Conservation (phyloP, 2,113 vertebrate genomes). For the Siphamia tubifer region DNA sequence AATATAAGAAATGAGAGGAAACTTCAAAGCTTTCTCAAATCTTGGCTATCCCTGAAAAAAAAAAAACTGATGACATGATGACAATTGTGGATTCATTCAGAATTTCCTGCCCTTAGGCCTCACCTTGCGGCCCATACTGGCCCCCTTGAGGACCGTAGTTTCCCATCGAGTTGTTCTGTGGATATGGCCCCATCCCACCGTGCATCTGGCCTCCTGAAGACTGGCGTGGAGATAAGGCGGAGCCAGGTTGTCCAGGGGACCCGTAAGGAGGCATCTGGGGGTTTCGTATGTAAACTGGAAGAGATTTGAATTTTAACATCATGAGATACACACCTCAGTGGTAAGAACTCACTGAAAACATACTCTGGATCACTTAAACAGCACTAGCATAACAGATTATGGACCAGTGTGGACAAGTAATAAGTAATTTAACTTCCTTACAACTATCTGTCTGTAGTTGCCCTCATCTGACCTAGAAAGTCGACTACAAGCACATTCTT, state of each 20-base stretch:
- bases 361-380: neutral
- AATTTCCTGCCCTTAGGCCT: slow-evolving; percentile 41
- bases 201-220: slow-evolving; percentile 95
- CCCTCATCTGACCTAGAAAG: slow-evolving; percentile 24
- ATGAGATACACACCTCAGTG: neutral
- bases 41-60: slow-evolving; percentile 27
- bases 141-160: slow-evolving; percentile 92
- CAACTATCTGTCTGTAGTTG: neutral
- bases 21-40: slow-evolving; percentile 45
- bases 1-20: slow-evolving; percentile 40
- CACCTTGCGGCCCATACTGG: slow-evolving; percentile 96
- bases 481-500: neutral
- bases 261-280: slow-evolving; percentile 95
- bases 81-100: slow-evolving; percentile 48
- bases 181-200: slow-evolving; percentile 92
- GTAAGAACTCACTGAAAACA: neutral
- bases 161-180: slow-evolving; percentile 95
- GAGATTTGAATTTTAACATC: neutral
- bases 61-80: neutral
- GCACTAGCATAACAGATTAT: neutral
- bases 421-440: slow-evolving; percentile 1
- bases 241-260: slow-evolving; percentile 91
- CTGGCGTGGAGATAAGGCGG: slow-evolving; percentile 97
- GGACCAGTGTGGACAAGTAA: neutral
- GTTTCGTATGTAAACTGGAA: slow-evolving; percentile 93